Base-by-base conservation (phyloP, 2,113 vertebrate species). In the Phainopepla nitens region DNA sequence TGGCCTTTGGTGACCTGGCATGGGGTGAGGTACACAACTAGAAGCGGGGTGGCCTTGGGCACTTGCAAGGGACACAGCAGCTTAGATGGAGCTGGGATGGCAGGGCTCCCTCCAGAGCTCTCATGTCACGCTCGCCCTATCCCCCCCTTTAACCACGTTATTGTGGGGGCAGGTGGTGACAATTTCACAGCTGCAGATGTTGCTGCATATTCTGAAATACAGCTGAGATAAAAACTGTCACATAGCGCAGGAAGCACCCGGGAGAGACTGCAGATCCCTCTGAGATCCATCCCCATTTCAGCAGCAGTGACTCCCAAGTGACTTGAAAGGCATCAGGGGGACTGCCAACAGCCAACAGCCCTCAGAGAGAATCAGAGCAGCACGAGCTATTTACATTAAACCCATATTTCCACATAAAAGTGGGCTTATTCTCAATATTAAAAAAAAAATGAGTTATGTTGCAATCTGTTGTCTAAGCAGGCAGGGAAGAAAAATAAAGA, bases 51-150 rank as follows among this genome's bases (percentile, higher is more conserved):
- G 62, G 42, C 39, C 65, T 31, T 4, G 20, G 60, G 15, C 6
- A 1, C 15, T 24, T 47, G 5, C 15, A 19, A 25, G 60, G 31
- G 16, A 54, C 27, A 42, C 10, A 77, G 41, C 41, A 41, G 45
- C 50, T 51, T 8, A 1, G 1, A 13, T 35, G 71, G 53, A 75
- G 23, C 41, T 62, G 22, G 45, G 24, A 15, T 4, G 9, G 36
- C 57, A 71, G 41, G 27, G 15, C 39, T 92, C 21, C 36, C 16
- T 57, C 4, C 54, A 54, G 22, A 85, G 27, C 60, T 91, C 14
- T 45, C 4, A 4, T 19, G 2, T 28, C 35, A 18, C 0, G 0
- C n/a, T 35, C 42, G 0, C 9, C 20, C 5, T 31, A 0, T 51
- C 58, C 29, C 25, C 21, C 69, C 50, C 82, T 75, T 2, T 22